These are phyloP conservation scores for Capricornis sumatraensis DNA, from an alignment of 2,113 vertebrate genomes.

Conservation along the genomic window DNA sequence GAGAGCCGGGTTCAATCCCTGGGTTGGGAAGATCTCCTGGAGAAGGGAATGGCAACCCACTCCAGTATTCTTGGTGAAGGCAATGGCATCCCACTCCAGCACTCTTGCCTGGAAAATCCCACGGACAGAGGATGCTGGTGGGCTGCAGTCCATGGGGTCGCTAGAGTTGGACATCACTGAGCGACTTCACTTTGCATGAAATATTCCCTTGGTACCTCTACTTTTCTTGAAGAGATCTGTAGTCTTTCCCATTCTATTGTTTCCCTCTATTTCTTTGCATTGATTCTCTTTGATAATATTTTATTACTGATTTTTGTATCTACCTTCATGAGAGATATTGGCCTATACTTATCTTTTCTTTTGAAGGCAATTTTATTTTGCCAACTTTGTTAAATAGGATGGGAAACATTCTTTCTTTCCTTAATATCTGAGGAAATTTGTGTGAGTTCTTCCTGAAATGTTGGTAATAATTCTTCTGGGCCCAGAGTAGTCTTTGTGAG, in stretches of 20 bases:
- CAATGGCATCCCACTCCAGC: too few relatives aligned
- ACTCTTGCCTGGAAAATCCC: too few relatives aligned
- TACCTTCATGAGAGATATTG: background rate
- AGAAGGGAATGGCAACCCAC: too few relatives aligned
- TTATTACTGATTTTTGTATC: background rate
- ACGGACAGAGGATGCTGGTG: too few relatives aligned
- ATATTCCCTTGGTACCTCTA: background rate
- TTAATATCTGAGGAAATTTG: background rate
- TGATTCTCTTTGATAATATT: background rate
- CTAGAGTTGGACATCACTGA: fast-evolving
- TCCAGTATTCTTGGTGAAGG: too few relatives aligned
- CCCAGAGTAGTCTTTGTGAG: background rate
- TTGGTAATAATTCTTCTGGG: background rate
- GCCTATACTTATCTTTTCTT: background rate
- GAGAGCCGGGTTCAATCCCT: too few relatives aligned
- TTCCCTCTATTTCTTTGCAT: background rate
- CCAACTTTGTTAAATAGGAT: background rate
- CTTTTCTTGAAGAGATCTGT: background rate
- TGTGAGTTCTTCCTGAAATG: background rate
- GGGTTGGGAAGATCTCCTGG: too few relatives aligned
- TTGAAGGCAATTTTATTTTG: background rate
- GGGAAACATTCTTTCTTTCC: background rate
- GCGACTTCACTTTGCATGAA: background rate
- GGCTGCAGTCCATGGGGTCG: too few relatives aligned
- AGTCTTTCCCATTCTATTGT: background rate